Percentiles rank a stretch among this genome's conserved stretches.
phyloP scores from a whole-genome alignment of 2,797 vertebrate species.

The Ceryle rudis region DNA sequence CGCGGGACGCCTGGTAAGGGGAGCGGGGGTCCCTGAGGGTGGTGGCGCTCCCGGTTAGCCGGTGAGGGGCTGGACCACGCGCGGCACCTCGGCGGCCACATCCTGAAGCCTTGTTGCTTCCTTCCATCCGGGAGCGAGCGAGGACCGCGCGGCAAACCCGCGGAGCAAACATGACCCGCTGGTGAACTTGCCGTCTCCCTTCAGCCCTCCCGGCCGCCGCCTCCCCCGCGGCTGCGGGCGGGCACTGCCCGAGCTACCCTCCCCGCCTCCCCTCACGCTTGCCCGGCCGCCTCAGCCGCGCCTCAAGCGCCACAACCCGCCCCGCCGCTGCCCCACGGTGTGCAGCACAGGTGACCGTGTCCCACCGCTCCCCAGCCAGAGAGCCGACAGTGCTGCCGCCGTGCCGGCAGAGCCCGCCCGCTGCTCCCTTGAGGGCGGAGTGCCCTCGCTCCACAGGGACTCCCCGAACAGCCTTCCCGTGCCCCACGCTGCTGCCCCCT shows the following conservation, averaged over 20 bases:
- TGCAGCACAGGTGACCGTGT: background rate
- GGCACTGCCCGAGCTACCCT: background rate
- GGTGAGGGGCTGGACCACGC: background rate
- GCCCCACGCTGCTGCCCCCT: background rate
- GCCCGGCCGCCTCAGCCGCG: background rate
- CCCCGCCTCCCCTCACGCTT: background rate
- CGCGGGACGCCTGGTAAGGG: slow-evolving; percentile 86
- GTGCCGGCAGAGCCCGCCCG: background rate
- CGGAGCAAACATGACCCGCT: background rate
- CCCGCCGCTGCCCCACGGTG: background rate
- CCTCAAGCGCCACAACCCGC: background rate
- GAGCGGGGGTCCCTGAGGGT: background rate
- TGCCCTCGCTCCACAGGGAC: accelerated
- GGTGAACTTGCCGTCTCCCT: background rate
- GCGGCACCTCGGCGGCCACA: background rate
- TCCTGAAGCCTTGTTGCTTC: background rate
- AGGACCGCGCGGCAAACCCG: background rate
- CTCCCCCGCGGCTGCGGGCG: background rate
- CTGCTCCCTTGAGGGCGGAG: too few relatives aligned
- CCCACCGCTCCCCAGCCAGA: too few relatives aligned
- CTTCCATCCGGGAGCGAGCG: background rate
- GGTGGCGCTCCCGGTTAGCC: background rate
- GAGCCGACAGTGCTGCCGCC: background rate
- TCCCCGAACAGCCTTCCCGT: accelerated
- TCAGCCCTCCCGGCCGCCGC: background rate